A percentile compares a stretch with the other conserved stretches of the same genome.
Conservation (phyloP, 2,888 invertebrate species). For the Acanthacorydalis orientalis region DNA sequence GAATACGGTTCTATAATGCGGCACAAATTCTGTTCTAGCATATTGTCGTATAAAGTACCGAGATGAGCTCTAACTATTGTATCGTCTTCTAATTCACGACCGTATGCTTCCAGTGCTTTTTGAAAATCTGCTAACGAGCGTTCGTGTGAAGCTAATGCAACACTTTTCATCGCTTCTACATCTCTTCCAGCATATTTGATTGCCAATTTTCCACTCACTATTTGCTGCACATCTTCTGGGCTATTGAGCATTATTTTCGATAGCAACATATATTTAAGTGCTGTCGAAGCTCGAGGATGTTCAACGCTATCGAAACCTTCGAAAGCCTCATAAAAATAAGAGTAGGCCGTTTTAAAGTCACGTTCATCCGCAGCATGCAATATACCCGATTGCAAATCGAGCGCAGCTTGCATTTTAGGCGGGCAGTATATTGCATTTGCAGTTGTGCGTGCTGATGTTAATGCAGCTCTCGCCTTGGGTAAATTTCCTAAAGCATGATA, state of each 20-base stretch:
- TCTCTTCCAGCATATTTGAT: conserved; percentile 91
- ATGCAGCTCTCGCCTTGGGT: conserved; percentile 88
- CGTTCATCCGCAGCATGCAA: conserved; percentile 99
- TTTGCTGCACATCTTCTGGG: conserved; percentile 88
- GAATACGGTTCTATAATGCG: conserved; percentile 98
- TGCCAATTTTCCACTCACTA: conserved; percentile 92
- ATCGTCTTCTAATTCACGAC: conserved; percentile 84
- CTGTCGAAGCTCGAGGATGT: conserved; percentile 75
- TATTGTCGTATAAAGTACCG: conserved; percentile 90
- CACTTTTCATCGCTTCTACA: conserved; percentile 94
- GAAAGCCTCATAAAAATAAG: conserved; percentile 98
- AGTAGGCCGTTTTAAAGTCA: conserved; percentile 99
- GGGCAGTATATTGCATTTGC: conserved; percentile 99
- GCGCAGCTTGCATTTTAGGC: conserved; percentile 92
- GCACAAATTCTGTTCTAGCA: conserved; percentile 90
- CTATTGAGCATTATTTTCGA: conserved; percentile 97
- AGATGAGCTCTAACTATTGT: conserved; percentile 94
- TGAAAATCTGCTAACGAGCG: conserved; percentile 96
- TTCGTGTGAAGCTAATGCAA: conserved; percentile 91
- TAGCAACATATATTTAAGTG: conserved; percentile 97
- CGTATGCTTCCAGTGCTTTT: conserved; percentile 68
- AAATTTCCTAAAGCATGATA: conserved; percentile 95
- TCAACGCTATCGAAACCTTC: conserved; percentile 97
- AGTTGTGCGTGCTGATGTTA: conserved; percentile 97
- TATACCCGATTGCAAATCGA: conserved; percentile 95